Evolutionary conservation across 2,888 invertebrate species (phyloP), one percentile per base, ranked within the genome.

Genomic region (Thalpophila matura): DNA sequence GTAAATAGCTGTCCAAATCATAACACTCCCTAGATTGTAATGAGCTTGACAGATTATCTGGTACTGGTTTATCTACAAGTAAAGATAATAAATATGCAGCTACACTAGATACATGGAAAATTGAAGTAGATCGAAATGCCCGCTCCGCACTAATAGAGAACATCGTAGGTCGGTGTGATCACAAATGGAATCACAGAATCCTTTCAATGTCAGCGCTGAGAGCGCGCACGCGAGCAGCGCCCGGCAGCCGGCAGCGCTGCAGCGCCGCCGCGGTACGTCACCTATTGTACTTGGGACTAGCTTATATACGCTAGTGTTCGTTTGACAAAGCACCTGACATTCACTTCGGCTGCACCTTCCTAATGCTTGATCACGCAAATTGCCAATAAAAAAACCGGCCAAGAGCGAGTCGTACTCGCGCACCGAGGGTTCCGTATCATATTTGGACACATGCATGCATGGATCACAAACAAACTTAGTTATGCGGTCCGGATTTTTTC

Each of bases 161-260:
- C 9, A 3, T 54, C 40, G 55, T 47, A 47, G 31, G 26, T 60
- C 64, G 40, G 12, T 38, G 59, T 42, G 2, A 59, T 68, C 54
- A 66, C 61, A 58, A 73, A 68, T 70, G 68, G 51, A 69, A 70
- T 74, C 71, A 77, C 81, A 77, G 89, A 90, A 90, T 89, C 89
- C 89, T 83, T 89, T 86, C 87, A 90, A 89, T 57, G 78, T 49
- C 61, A 66, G 70, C 12, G 67, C 12, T 4, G 68, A 50, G 66
- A 35, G 43, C 51, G 43, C 51, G 61, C 60, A 47, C 37, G 58
- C 67, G 54, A 67, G 38, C 51, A 66, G 67, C 62, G 55, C 46
- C 65, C 47, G 24, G 18, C 26, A 3, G 7, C 16, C 37, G n/a
- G 2, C 16, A 10, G 45, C 7, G 14, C 35, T 10, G 40, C 38